These are phyloP conservation scores for Osmoderma eremita DNA, from an alignment of 2,888 invertebrate genomes.

Conservation along the genomic window DNA sequence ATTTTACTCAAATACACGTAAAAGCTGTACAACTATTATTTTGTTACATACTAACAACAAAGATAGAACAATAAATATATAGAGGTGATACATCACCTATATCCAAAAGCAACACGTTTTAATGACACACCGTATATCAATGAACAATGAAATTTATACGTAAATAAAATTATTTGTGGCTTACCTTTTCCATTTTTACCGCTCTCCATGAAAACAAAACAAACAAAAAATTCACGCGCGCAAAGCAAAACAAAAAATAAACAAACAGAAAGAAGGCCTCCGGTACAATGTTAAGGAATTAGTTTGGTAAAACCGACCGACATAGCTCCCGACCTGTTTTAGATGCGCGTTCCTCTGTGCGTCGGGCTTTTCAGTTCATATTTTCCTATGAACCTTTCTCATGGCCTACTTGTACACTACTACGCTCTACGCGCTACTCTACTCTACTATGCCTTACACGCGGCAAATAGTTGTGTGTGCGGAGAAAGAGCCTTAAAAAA, in stretches of 20 bases:
- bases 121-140: too few species aligned
- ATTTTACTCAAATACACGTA: too few species aligned
- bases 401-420: constrained; percentile 53
- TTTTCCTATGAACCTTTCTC: constrained; percentile 54
- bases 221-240: constrained; percentile 38
- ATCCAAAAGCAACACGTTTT: too few species aligned
- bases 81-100: too few species aligned
- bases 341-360: constrained; percentile 5
- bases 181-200: constrained; percentile 56
- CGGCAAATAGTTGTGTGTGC: too few species aligned
- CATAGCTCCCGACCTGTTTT: constrained; percentile 22
- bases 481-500: constrained; percentile 55
- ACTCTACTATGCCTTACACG: constrained; percentile 49
- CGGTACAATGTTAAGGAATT: constrained; percentile 18
- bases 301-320: constrained; percentile 11
- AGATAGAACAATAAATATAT: too few species aligned
- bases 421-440: constrained; percentile 44
- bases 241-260: constrained; percentile 17
- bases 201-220: constrained; percentile 53
- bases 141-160: too few species aligned
- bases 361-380: constrained; percentile 42
- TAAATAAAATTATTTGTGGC: constrained; percentile 29
- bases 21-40: too few species aligned
- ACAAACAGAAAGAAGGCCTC: constrained; percentile 43
- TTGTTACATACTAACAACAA: too few species aligned